Evolutionary conservation across 2,113 vertebrate species (phyloP).

Genomic region (Barbus barbus): DNA sequence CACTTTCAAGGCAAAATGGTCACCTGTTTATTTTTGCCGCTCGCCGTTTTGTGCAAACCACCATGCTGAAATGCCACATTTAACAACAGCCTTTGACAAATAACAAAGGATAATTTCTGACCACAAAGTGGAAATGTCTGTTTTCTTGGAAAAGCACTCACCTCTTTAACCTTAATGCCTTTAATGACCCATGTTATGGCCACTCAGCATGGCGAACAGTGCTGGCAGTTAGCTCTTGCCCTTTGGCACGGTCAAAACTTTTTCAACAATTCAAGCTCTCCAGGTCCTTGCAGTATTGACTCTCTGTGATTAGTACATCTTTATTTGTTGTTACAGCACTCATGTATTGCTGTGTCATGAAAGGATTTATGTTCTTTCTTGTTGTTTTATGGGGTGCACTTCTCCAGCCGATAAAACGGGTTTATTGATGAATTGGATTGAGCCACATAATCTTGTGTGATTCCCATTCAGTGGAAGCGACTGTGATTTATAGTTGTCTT

Average conservation of each 20-base stretch:
- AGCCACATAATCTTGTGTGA: background rate
- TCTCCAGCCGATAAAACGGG: background rate
- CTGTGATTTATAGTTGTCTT: slow-evolving; percentile 23
- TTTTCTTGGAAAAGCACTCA: background rate
- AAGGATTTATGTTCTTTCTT: slow-evolving; percentile 12
- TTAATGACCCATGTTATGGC: background rate
- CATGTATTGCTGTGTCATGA: slow-evolving; percentile 2
- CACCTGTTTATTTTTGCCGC: background rate
- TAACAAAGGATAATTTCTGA: background rate
- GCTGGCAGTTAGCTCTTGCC: background rate
- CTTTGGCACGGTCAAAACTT: background rate
- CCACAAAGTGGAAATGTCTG: background rate
- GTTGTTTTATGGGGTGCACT: background rate
- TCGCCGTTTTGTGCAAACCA: background rate
- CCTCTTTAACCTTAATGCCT: background rate
- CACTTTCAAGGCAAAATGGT: background rate
- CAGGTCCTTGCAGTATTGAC: background rate
- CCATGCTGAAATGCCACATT: background rate
- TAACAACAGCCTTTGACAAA: background rate
- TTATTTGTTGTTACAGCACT: background rate
- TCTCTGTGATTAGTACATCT: background rate
- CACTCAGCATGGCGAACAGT: background rate
- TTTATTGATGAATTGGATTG: slow-evolving; percentile 26
- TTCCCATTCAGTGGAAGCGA: background rate
- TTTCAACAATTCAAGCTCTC: background rate